phyloP scores from a whole-genome alignment of 2,888 invertebrate species.

The Xanthorhoe designata region DNA sequence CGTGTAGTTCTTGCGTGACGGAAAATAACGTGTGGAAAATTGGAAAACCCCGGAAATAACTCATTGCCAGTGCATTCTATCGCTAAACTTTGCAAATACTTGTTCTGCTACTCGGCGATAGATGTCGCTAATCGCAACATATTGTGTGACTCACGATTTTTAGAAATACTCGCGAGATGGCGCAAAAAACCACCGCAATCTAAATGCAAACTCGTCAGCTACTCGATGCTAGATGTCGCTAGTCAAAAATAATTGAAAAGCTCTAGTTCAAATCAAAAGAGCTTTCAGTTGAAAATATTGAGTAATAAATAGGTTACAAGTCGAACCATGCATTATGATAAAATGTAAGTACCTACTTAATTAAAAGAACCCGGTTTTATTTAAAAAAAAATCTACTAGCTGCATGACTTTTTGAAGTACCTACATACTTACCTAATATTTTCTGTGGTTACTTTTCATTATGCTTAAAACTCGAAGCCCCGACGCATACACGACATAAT shows the following conservation, averaged over 20 bases:
- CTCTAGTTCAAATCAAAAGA: background rate
- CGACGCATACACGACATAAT: no score
- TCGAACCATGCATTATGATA: no score
- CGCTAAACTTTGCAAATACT: slow-evolving; percentile 21
- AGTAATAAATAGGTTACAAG: no score
- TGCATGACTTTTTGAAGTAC: no score
- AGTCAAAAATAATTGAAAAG: background rate
- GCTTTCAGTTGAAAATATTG: no score
- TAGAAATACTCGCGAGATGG: slow-evolving; percentile 17
- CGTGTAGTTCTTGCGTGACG: background rate
- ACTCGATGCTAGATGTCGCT: slow-evolving; percentile 59
- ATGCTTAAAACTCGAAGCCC: no score
- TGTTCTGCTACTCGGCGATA: slow-evolving; percentile 52
- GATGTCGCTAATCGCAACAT: slow-evolving; percentile 49
- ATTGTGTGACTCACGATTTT: slow-evolving; percentile 1
- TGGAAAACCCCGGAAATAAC: background rate
- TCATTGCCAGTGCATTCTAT: slow-evolving; percentile 23
- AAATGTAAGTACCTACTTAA: no score
- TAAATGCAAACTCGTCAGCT: slow-evolving; percentile 32
- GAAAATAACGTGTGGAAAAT: background rate
- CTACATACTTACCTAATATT: no score
- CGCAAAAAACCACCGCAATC: slow-evolving; percentile 1
- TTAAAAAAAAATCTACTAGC: no score
- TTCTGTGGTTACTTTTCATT: no score
- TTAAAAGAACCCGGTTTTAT: no score